Evolutionary conservation across 2,888 invertebrate genomes (phyloP).

Genomic region (Parnassius smintheus): DNA sequence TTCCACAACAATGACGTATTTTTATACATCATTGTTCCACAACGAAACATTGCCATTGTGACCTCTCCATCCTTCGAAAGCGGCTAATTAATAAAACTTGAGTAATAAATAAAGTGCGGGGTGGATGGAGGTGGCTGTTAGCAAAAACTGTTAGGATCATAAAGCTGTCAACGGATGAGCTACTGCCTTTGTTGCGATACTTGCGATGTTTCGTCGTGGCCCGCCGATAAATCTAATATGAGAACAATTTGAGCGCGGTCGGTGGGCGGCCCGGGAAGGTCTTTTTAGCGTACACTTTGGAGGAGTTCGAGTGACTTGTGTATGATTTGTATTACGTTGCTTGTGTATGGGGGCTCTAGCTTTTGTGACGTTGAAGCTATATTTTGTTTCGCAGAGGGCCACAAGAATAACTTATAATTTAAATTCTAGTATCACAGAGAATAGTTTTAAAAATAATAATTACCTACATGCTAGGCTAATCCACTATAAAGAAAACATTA

Average conservation of each 20-base stretch:
- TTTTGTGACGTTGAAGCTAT: too few relatives aligned
- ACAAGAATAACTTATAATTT: neutral
- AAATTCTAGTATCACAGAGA: neutral
- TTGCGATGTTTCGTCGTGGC: constrained; percentile 64
- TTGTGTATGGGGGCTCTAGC: neutral
- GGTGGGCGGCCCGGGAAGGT: constrained; percentile 8
- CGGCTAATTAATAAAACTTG: constrained; percentile 79
- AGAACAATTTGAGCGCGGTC: constrained; percentile 62
- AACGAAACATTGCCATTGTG: constrained; percentile 8
- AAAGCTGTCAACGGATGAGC: constrained; percentile 78
- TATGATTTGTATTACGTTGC: constrained; percentile 7
- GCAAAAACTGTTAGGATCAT: constrained; percentile 81
- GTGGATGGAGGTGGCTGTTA: constrained; percentile 66
- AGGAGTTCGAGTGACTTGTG: constrained; percentile 14
- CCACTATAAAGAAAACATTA: too few relatives aligned
- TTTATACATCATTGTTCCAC: too few relatives aligned
- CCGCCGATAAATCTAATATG: constrained; percentile 71
- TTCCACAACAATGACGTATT: too few relatives aligned
- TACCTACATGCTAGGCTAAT: too few relatives aligned
- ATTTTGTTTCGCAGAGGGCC: too few relatives aligned
- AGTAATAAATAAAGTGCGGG: constrained; percentile 64
- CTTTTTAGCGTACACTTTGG: constrained; percentile 20
- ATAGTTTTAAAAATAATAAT: too few relatives aligned
- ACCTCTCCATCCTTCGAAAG: constrained; percentile 53
- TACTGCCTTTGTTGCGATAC: constrained; percentile 68